A percentile compares a stretch with the other conserved stretches of the same genome.
These are phyloP conservation scores for Thereva unica DNA, from an alignment of 2,888 invertebrate species.

Conservation along the genomic window DNA sequence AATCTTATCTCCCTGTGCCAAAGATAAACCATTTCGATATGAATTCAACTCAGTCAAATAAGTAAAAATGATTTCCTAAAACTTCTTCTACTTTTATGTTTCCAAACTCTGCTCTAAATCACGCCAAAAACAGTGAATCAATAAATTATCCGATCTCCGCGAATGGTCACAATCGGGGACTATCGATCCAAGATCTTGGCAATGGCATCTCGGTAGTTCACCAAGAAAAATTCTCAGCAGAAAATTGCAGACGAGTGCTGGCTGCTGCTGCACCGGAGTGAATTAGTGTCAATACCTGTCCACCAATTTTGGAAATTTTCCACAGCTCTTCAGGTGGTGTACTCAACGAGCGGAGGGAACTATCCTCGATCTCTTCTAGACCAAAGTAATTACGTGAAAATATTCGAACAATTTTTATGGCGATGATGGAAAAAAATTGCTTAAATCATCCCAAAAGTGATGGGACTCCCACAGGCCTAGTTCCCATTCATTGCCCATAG, in stretches of 20 bases:
- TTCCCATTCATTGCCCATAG: neutral
- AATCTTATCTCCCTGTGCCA: too few species aligned
- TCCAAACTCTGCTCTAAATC: too few species aligned
- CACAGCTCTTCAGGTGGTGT: conserved; percentile 2
- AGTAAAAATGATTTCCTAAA: too few species aligned
- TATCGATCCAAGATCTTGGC: neutral
- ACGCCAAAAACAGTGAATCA: too few species aligned
- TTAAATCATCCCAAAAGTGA: neutral
- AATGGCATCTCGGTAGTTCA: conserved; percentile 8
- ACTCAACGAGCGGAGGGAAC: neutral
- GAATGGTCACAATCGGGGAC: too few species aligned
- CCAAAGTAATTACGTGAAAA: conserved; percentile 1
- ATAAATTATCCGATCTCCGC: too few species aligned
- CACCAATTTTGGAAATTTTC: conserved; percentile 17
- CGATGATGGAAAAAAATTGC: neutral
- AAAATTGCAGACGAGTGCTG: conserved; percentile 24
- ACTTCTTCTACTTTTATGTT: too few species aligned
- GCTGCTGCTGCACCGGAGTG: conserved; percentile 2
- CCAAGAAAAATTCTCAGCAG: conserved; percentile 4
- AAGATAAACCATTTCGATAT: too few species aligned
- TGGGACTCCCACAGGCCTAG: too few species aligned
- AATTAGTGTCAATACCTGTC: conserved; percentile 33
- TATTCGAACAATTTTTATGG: neutral
- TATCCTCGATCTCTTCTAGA: neutral
- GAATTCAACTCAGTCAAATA: too few species aligned